Conservation (phyloP, 2,113 vertebrate genomes). For the Brevimyrus niger region DNA sequence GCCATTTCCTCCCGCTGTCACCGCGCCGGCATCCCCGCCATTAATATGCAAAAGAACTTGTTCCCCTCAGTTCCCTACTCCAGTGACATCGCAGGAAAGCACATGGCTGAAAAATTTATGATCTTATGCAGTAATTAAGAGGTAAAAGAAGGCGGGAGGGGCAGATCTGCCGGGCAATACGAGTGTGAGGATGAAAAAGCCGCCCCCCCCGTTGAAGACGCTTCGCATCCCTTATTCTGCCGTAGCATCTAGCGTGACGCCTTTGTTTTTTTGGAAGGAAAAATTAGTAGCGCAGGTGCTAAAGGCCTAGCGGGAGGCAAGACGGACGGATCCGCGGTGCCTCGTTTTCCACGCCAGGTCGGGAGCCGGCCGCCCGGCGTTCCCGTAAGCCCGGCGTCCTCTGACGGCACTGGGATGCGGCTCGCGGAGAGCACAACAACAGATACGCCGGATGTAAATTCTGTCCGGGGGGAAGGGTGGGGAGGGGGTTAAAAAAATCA, state of each 20-base stretch:
- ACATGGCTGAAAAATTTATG: conserved; percentile 74
- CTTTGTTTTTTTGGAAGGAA: background rate
- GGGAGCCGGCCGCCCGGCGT: background rate
- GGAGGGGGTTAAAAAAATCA: background rate
- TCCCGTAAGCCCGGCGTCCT: background rate
- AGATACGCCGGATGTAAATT: background rate
- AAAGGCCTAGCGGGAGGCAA: background rate
- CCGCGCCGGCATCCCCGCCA: conserved; percentile 36
- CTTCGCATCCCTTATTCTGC: background rate
- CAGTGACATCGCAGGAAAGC: conserved; percentile 69
- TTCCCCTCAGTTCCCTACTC: conserved; percentile 70
- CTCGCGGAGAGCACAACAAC: no score
- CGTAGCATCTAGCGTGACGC: background rate
- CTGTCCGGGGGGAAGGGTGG: background rate
- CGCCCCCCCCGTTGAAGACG: background rate
- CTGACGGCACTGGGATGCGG: background rate
- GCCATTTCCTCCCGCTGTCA: conserved; percentile 73
- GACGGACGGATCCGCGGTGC: background rate
- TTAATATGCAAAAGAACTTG: conserved; percentile 69
- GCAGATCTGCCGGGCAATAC: conserved; percentile 45
- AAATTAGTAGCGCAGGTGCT: background rate
- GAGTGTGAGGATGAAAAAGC: conserved; percentile 39
- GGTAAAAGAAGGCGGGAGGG: conserved; percentile 34
- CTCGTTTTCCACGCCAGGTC: background rate
- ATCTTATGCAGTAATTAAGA: conserved; percentile 67